phyloP scores from a whole-genome alignment of 1,140 invertebrate genomes.

The Eriosoma lanigerum region DNA sequence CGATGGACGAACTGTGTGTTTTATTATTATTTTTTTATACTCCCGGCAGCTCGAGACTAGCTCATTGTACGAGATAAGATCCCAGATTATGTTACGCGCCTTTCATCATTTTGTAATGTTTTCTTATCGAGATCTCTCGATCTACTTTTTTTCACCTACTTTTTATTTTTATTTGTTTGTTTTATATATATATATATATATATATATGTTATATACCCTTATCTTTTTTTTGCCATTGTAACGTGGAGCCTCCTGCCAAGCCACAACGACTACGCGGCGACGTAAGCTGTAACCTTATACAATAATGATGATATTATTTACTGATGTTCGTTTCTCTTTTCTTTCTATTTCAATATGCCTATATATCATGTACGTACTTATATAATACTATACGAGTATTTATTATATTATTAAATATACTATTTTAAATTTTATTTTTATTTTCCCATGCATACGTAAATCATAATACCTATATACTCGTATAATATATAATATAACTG shows the following conservation, averaged over 20 bases:
- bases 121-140: conserved; percentile 34
- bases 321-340: conserved; percentile 28
- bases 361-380: not conserved
- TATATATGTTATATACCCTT: not conserved
- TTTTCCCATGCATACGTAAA: not conserved
- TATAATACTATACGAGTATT: too few relatives aligned
- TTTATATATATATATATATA: not conserved
- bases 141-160: conserved; percentile 43
- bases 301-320: conserved; percentile 44
- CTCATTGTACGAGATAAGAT: conserved; percentile 43
- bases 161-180: conserved; percentile 32
- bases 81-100: conserved; percentile 45
- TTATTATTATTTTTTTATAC: conserved; percentile 27
- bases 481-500: too few relatives aligned
- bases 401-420: too few relatives aligned
- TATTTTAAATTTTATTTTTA: not conserved
- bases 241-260: conserved; percentile 29
- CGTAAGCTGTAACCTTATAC: conserved; percentile 40
- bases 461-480: too few relatives aligned
- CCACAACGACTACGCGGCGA: conserved; percentile 18
- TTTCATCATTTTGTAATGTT: conserved; percentile 43
- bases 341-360: not conserved
- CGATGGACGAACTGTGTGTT: not conserved
- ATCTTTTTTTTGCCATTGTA: conserved; percentile 42
- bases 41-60: conserved; percentile 23